Evolutionary conservation across 1,140 invertebrate genomes (phyloP), one percentile per base, ranked within the genome.

Genomic region (Antheraea mylitta): DNA sequence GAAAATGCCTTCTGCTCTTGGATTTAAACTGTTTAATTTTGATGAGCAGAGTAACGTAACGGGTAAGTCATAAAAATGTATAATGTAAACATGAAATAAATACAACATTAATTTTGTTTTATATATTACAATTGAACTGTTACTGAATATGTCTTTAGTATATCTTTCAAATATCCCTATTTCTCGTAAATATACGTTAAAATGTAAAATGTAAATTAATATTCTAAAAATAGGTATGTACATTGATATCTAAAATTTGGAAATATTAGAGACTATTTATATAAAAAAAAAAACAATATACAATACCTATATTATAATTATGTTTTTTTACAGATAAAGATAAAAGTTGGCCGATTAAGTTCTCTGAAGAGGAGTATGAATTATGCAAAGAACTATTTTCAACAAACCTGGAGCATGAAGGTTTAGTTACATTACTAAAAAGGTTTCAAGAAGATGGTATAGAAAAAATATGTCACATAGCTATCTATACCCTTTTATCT

Each of bases 401-500:
- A 53, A 75, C 67, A 63, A 73, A 68, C 61, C 68, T 86, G 36
- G 77, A 84, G 8, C 67, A 53, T 58, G 79, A 82, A 36, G 42
- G n/a, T 58, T 48, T 88, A 3, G 68, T 68, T 53, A 59, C 79
- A 9, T 58, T 80, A 30, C 30, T 87, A 60, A 85, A 84, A 77
- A 75, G 37, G n/a, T 67, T 83, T 64, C 59, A 71, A 37, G 45
- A 86, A 58, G 73, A 85, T 66, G 66, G 73, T 48, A 64, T 72
- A 22, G 66, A 78, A 11, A 70, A 76, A 30, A 68, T 85, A 19
- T 71, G 86, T 19, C 70, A 78, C 45, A 61, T 82, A 16, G 81
- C 79, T 18, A 75, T 89, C 0, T 79, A 73, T 71, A 74, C 83
- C 58, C 86, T 97, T 13, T 93, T 96, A 66, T 91, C 93, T 53